phyloP scores from a whole-genome alignment of 2,113 vertebrate species.

The Varanus komodoensis region DNA sequence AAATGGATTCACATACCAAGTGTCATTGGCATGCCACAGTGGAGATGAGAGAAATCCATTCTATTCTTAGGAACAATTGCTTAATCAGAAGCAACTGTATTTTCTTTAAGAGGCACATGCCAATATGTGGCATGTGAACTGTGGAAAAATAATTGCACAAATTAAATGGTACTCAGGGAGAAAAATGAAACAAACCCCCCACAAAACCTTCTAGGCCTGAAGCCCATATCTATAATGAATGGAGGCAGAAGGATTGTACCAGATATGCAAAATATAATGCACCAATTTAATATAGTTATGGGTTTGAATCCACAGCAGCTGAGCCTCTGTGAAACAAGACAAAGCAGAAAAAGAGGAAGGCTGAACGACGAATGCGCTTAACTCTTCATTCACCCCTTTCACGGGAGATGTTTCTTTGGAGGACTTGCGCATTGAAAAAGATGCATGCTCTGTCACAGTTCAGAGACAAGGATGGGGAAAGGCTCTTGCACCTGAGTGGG shows the following conservation, averaged over 20 bases:
- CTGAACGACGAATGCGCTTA: neutral
- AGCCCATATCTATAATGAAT: conserved; percentile 10
- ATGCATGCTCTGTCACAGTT: neutral
- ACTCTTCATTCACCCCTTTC: neutral
- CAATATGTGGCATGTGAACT: neutral
- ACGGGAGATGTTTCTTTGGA: neutral
- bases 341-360: neutral
- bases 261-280: conserved; percentile 17
- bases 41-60: neutral
- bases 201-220: neutral
- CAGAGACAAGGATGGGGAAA: neutral
- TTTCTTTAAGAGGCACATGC: conserved; percentile 3
- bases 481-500: too few species aligned
- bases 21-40: neutral
- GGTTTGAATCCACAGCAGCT: conserved; percentile 8
- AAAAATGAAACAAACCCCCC: neutral
- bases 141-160: conserved; percentile 12
- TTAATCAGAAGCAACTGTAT: conserved; percentile 24
- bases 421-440: too few species aligned
- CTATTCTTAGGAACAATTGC: neutral
- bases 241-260: conserved; percentile 1
- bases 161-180: conserved; percentile 24
- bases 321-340: neutral
- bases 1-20: conserved; percentile 1
- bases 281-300: conserved; percentile 1